phyloP scores from a whole-genome alignment of 2,797 vertebrate genomes.

The Liparis tanakae region DNA sequence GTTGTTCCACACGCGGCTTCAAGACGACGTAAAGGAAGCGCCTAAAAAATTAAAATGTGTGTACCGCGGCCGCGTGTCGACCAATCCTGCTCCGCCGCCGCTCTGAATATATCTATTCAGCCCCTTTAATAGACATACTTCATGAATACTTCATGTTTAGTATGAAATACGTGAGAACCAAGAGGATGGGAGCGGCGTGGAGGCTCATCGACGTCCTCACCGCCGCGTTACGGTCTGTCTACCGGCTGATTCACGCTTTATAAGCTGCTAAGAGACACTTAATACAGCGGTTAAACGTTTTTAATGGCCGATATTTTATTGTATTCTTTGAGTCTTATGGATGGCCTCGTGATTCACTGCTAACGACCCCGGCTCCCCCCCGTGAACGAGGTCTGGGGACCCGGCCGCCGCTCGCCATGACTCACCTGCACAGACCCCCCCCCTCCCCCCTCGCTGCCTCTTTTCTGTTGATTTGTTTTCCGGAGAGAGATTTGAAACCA shows the following conservation, averaged over 20 bases:
- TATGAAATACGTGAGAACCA: background rate
- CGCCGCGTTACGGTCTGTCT: background rate
- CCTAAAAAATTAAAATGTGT: background rate
- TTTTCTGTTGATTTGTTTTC: constrained; percentile 7
- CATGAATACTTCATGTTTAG: background rate
- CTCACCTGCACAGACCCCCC: background rate
- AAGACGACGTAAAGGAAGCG: background rate
- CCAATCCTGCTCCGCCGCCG: background rate
- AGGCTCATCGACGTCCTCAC: background rate
- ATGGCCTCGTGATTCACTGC: constrained; percentile 35
- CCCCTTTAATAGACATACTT: background rate
- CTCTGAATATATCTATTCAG: background rate
- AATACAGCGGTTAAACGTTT: background rate
- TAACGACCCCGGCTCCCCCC: constrained; percentile 29
- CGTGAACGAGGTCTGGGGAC: constrained; percentile 38
- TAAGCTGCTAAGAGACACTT: background rate
- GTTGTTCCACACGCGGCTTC: background rate
- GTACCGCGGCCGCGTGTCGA: background rate
- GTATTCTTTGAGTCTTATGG: background rate
- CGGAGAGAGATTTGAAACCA: constrained; percentile 10
- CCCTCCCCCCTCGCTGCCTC: background rate
- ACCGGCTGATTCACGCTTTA: background rate
- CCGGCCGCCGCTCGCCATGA: constrained; percentile 46
- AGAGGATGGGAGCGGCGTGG: background rate
- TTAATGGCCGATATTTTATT: constrained; percentile 13